Percentiles rank a stretch among this genome's conserved stretches.
Evolutionary conservation across 2,797 vertebrate genomes (phyloP).

Genomic region (Pampus argenteus): DNA sequence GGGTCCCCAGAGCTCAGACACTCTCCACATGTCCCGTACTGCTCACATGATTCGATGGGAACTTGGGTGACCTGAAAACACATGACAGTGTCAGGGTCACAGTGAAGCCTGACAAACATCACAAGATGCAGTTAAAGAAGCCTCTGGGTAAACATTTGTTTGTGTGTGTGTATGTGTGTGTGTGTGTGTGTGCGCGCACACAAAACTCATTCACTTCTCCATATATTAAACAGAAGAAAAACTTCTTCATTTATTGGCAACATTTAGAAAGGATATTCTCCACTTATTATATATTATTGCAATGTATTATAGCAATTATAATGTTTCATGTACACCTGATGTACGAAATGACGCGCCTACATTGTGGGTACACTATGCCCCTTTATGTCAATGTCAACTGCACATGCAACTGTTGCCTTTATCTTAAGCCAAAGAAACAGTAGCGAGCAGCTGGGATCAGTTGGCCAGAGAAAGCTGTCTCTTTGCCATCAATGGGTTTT

Average conservation of each 20-base stretch:
- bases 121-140: constrained; percentile 17
- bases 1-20: constrained; percentile 98
- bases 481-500: constrained; percentile 73
- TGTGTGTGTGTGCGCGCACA: neutral
- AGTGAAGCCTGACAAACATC: neutral
- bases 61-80: constrained; percentile 91
- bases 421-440: constrained; percentile 56
- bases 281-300: too few species aligned
- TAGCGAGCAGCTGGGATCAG: constrained; percentile 75
- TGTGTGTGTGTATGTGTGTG: constrained; percentile 11
- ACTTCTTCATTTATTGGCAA: neutral
- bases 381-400: constrained; percentile 43
- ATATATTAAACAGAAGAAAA: neutral
- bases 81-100: constrained; percentile 8
- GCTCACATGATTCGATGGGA: constrained; percentile 95
- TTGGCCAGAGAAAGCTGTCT: constrained; percentile 64
- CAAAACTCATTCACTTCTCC: constrained; percentile 3
- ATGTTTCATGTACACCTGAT: constrained; percentile 13
- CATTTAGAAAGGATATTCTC: neutral
- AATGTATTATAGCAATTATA: neutral
- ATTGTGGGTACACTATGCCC: neutral
- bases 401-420: constrained; percentile 69
- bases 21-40: constrained; percentile 95
- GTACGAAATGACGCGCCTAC: neutral
- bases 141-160: neutral